Percentiles rank a stretch among this genome's conserved stretches.
These are phyloP conservation scores for Rhea americana DNA, from an alignment of 2,113 vertebrate species.

Conservation along the genomic window DNA sequence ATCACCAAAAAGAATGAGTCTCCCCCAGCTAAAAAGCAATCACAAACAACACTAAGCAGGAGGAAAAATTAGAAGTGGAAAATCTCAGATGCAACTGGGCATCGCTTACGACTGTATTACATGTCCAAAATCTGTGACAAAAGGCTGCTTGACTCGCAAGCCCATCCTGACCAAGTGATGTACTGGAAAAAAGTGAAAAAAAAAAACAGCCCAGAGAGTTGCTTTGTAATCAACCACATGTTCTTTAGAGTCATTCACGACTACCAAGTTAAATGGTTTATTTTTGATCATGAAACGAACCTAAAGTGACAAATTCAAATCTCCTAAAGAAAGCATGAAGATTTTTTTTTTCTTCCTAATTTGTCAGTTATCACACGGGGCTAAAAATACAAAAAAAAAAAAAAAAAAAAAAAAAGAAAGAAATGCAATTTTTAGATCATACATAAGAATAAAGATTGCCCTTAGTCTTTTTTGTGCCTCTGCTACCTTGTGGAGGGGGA, in stretches of 20 bases:
- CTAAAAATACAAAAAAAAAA: neutral
- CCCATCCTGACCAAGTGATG: neutral
- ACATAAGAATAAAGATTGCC: neutral
- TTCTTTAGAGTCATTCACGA: neutral
- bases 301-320: neutral
- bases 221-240: neutral
- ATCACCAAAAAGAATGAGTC: neutral
- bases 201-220: neutral
- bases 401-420: neutral
- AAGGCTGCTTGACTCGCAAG: neutral
- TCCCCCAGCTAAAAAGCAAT: neutral
- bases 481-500: neutral
- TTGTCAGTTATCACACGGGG: neutral
- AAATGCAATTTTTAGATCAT: neutral
- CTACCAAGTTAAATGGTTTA: neutral
- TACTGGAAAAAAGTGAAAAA: neutral
- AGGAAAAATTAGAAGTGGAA: neutral
- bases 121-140: neutral
- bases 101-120: neutral
- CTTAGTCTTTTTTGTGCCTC: neutral
- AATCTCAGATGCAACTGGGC: neutral
- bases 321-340: neutral
- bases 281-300: neutral
- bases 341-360: neutral
- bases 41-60: neutral